Evolutionary conservation across 2,888 invertebrate genomes (phyloP).

Genomic region (Apamea epomidion): DNA sequence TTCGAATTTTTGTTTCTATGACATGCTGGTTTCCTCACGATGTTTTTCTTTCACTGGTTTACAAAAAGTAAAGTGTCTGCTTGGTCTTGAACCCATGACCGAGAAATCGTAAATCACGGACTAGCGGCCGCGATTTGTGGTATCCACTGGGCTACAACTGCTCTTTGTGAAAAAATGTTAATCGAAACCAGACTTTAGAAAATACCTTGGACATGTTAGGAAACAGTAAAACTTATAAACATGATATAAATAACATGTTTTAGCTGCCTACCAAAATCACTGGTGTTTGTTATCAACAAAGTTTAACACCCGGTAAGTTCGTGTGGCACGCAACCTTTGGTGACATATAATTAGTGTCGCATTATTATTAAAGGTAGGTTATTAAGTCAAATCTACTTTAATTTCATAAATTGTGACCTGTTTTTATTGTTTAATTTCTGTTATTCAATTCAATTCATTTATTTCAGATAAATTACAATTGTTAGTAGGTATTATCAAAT

Average conservation of each 20-base stretch:
- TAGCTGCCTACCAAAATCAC: conserved; percentile 3
- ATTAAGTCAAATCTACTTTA: conserved; percentile 20
- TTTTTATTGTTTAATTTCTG: conserved; percentile 6
- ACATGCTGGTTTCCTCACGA: too few species aligned
- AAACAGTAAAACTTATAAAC: neutral
- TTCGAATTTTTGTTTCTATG: too few species aligned
- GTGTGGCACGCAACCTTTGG: conserved; percentile 56
- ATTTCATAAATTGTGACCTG: conserved; percentile 23
- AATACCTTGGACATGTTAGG: neutral
- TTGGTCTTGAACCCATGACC: too few species aligned
- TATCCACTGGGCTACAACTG: too few species aligned
- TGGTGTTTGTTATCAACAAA: conserved; percentile 35
- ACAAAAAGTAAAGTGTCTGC: too few species aligned
- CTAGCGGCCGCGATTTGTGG: too few species aligned
- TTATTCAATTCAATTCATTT: neutral
- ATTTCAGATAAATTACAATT: too few species aligned
- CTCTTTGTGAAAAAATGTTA: too few species aligned
- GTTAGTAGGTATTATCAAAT: too few species aligned
- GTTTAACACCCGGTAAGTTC: conserved; percentile 25
- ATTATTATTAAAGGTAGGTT: conserved; percentile 27
- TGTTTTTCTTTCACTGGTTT: too few species aligned
- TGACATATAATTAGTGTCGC: conserved; percentile 45
- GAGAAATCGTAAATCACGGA: too few species aligned
- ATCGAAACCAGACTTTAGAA: neutral
- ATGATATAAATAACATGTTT: conserved; percentile 1